phyloP scores from a whole-genome alignment of 92 coral and sea anemone species.

The Porites divaricata region DNA sequence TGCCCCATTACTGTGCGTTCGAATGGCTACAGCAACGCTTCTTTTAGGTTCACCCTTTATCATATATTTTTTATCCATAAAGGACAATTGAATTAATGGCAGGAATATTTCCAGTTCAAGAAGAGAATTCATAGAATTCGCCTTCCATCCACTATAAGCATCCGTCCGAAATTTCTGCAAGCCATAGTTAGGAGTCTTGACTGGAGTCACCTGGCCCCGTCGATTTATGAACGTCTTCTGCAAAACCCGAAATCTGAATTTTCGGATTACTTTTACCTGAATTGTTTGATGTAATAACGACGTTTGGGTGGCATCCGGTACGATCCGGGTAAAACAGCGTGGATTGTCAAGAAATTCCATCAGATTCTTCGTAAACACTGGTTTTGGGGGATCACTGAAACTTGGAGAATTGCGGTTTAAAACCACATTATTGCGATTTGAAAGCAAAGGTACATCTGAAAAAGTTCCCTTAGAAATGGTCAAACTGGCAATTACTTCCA shows the following conservation, averaged over 20 bases:
- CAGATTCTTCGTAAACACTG: slow-evolving; percentile 17
- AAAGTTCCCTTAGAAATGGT: not conserved
- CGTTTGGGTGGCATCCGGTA: slow-evolving; percentile 37
- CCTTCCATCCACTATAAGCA: slow-evolving; percentile 66
- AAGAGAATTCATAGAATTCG: slow-evolving; percentile 36
- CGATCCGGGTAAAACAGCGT: slow-evolving; percentile 48
- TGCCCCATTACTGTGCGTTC: slow-evolving; percentile 50
- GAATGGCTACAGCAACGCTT: slow-evolving; percentile 47
- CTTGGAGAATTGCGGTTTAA: not conserved
- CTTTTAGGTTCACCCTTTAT: slow-evolving; percentile 6
- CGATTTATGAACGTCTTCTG: slow-evolving; percentile 20
- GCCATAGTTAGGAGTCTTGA: not conserved
- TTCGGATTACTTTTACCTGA: slow-evolving; percentile 51
- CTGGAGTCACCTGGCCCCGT: not conserved
- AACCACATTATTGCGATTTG: not conserved
- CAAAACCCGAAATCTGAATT: slow-evolving; percentile 43
- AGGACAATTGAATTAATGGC: slow-evolving; percentile 29
- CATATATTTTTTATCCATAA: not conserved
- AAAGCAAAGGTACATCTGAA: too few species aligned
- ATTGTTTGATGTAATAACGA: slow-evolving; percentile 16
- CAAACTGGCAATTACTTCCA: slow-evolving; percentile 16
- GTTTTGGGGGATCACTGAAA: not conserved
- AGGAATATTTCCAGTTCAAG: slow-evolving; percentile 45
- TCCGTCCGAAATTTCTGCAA: slow-evolving; percentile 35
- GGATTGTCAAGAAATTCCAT: slow-evolving; percentile 34